These are phyloP conservation scores for Ictalurus punctatus DNA, from an alignment of 2,113 vertebrate species.

Conservation along the genomic window DNA sequence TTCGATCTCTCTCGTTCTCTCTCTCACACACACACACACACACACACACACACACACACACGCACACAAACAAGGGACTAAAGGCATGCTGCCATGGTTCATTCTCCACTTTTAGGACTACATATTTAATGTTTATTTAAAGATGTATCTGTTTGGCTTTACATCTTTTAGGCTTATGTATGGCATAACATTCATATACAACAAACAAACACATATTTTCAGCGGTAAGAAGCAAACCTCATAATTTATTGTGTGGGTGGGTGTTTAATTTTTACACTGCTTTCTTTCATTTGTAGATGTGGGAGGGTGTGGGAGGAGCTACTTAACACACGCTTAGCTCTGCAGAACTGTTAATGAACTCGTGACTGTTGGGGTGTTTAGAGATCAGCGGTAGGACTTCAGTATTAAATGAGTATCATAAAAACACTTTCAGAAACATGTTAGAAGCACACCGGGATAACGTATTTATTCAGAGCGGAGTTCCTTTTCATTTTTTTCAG, in stretches of 20 bases:
- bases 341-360: not conserved
- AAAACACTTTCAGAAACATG: not conserved
- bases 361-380: not conserved
- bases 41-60: constrained; percentile 20
- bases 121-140: constrained; percentile 41
- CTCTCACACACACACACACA: constrained; percentile 6
- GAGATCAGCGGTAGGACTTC: not conserved
- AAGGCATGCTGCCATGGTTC: constrained; percentile 22
- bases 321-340: constrained; percentile 31
- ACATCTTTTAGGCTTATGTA: constrained; percentile 21
- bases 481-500: not conserved
- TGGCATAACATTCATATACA: constrained; percentile 32
- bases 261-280: constrained; percentile 47
- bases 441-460: not conserved
- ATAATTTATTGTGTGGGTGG: constrained; percentile 63
- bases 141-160: constrained; percentile 33
- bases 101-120: constrained; percentile 23
- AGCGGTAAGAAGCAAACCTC: constrained; percentile 54
- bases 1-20: not conserved
- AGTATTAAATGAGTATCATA: not conserved
- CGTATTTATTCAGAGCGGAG: not conserved
- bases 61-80: constrained; percentile 19
- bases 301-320: not conserved
- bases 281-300: not conserved
- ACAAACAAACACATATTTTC: constrained; percentile 2